phyloP scores from a whole-genome alignment of 2,888 invertebrate species.

The Andrena fulva region DNA sequence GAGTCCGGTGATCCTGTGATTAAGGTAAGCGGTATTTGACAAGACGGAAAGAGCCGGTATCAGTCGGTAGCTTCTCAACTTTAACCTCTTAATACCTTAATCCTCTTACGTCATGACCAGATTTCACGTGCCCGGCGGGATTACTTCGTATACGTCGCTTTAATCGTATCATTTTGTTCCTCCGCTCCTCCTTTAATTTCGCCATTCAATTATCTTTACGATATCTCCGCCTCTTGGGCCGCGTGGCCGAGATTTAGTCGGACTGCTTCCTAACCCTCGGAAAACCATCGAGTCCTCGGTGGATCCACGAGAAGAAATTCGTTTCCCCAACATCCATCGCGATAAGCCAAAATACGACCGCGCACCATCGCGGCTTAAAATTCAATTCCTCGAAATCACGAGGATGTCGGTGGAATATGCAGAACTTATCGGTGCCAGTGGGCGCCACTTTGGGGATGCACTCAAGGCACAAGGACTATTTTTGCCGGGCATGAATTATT shows the following conservation, averaged over 20 bases:
- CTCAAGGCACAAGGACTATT: no score
- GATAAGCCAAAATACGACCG: background rate
- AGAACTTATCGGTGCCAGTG: no score
- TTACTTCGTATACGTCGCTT: constrained; percentile 63
- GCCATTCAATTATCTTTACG: constrained; percentile 49
- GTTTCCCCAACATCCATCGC: background rate
- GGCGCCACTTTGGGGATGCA: no score
- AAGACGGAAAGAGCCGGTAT: constrained; percentile 43
- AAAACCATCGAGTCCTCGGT: background rate
- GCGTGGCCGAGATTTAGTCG: background rate
- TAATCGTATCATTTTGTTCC: constrained; percentile 58
- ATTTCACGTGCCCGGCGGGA: constrained; percentile 64
- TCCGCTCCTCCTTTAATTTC: constrained; percentile 53
- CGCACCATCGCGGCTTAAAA: background rate
- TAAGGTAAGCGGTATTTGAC: constrained; percentile 54
- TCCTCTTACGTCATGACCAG: constrained; percentile 70
- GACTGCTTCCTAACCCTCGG: constrained; percentile 2
- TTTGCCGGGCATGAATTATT: no score
- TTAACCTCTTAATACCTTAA: constrained; percentile 69
- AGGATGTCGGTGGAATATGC: background rate
- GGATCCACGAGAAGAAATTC: background rate
- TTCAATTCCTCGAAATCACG: background rate
- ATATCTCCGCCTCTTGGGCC: background rate
- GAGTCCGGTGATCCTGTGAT: constrained; percentile 45
- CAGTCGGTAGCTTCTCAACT: constrained; percentile 69